These are phyloP conservation scores for Orgyia antiqua DNA, from an alignment of 2,888 invertebrate genomes.

Conservation along the genomic window DNA sequence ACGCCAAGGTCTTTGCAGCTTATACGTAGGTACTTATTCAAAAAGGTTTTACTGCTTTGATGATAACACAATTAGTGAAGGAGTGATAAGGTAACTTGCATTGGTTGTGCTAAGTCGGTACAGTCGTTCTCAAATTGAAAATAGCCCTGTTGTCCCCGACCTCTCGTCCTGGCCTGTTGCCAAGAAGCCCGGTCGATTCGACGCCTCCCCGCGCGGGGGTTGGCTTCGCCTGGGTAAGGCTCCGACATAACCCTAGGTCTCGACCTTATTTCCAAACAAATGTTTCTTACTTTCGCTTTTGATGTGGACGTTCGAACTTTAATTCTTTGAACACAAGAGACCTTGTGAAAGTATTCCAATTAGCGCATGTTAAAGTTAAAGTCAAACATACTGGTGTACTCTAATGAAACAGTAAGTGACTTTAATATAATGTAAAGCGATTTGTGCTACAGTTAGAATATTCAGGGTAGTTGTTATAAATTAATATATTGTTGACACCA, in stretches of 20 bases:
- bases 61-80: conserved; percentile 13
- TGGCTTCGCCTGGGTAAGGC: conserved; percentile 25
- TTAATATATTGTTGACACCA: no score
- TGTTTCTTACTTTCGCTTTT: conserved; percentile 25
- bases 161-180: conserved; percentile 46
- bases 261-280: conserved; percentile 28
- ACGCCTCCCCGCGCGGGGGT: conserved; percentile 24
- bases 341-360: conserved; percentile 1
- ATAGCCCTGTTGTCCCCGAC: conserved; percentile 36
- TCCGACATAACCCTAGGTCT: conserved; percentile 22
- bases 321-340: neutral
- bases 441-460: no score
- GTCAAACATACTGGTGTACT: no score
- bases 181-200: conserved; percentile 57
- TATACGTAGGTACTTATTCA: no score
- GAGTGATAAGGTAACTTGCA: no score
- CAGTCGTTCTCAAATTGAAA: conserved; percentile 45
- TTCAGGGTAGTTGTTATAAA: no score
- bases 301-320: conserved; percentile 10
- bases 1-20: no score
- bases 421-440: no score
- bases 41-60: no score
- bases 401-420: no score
- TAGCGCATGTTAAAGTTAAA: no score
- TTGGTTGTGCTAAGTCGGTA: no score